Evolutionary conservation across 2,113 vertebrate species (phyloP).

Genomic region (Callospermophilus lateralis): DNA sequence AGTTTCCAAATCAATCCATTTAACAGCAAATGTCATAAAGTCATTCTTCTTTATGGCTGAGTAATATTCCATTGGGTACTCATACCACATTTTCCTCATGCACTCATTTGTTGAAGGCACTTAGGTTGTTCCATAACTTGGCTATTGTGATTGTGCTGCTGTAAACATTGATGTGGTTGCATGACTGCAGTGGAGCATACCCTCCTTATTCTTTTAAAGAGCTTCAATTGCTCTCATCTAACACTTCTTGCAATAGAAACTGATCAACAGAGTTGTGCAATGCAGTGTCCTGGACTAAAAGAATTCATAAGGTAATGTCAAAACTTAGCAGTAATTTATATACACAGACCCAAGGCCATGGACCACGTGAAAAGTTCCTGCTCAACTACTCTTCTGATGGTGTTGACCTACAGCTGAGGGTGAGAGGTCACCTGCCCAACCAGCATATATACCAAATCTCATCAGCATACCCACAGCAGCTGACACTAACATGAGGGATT

Average conservation of each 20-base stretch:
- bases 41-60: too few species aligned
- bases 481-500: constrained; percentile 30
- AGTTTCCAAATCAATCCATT: too few species aligned
- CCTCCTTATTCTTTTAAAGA: background rate
- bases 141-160: too few species aligned
- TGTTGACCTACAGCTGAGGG: constrained; percentile 28
- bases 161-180: too few species aligned
- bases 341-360: background rate
- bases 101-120: too few species aligned
- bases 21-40: too few species aligned
- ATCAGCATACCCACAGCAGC: background rate
- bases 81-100: too few species aligned
- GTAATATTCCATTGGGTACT: too few species aligned
- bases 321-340: background rate
- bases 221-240: background rate
- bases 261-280: background rate
- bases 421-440: background rate
- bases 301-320: background rate
- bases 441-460: constrained; percentile 21
- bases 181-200: too few species aligned
- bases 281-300: background rate
- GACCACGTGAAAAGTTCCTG: constrained; percentile 63
- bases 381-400: constrained; percentile 39
- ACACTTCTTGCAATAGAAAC: constrained; percentile 5
- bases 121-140: too few species aligned